Percentiles rank a stretch among this genome's conserved stretches.
Conservation (phyloP, 2,113 vertebrate species). For the Oreochromis niloticus region DNA sequence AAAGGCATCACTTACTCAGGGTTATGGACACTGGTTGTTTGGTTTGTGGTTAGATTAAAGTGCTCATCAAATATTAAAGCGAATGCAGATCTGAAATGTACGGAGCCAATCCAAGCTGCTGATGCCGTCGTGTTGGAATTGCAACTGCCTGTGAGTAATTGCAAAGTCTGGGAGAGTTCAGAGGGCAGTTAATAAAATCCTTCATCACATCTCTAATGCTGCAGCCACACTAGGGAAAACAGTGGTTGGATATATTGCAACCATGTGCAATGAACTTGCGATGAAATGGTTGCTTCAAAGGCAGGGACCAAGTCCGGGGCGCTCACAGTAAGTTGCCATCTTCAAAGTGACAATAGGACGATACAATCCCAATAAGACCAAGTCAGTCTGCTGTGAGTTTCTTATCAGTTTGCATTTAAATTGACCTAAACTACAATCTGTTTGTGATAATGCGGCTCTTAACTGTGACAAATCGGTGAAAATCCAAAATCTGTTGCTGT, state of each 20-base stretch:
- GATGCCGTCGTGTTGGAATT: not conserved
- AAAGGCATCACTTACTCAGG: not conserved
- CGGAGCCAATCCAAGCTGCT: not conserved
- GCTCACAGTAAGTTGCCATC: not conserved
- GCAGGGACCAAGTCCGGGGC: not conserved
- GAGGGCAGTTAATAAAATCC: not conserved
- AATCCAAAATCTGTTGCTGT: not conserved
- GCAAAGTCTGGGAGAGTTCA: not conserved
- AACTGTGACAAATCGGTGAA: not conserved
- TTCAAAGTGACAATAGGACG: not conserved
- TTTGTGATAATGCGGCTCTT: not conserved
- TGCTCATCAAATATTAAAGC: not conserved
- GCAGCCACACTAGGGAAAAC: not conserved
- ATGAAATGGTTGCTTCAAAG: not conserved
- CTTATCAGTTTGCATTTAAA: not conserved
- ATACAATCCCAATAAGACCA: not conserved
- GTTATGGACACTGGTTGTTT: not conserved
- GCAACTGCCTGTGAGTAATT: not conserved
- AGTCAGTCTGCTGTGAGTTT: not conserved
- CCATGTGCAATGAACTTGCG: not conserved
- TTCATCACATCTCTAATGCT: not conserved
- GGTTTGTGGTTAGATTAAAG: not conserved
- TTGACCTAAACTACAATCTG: not conserved
- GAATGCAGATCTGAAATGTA: not conserved
- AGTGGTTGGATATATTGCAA: not conserved